Base-by-base conservation (phyloP, 2,797 vertebrate species). In the Echeneis naucrates region DNA sequence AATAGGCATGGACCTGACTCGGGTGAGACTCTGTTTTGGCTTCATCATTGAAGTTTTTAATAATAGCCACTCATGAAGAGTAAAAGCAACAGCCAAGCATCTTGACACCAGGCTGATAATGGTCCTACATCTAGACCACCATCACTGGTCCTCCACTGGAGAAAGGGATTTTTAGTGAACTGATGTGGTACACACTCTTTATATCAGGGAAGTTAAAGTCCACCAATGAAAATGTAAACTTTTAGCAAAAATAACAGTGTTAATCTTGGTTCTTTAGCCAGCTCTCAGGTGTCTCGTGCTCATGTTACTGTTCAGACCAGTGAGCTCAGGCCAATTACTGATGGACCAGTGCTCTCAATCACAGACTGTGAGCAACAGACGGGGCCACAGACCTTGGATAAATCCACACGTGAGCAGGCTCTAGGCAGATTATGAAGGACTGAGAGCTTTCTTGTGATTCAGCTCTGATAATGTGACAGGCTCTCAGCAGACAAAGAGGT, bases 1-100 rank as follows among this genome's bases (percentile, higher is more conserved):
- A 80, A 95, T 97, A 57, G 97, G 96, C 81, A 98, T 98, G 97
- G 96, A 98, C 83, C 90, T 97, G 83, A 97, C 96, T 67, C 94
- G 95, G 94, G 96, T 97, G 96, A 4, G 91, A 19, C 13, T 21
- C 17, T 12, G 44, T 3, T 23, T 14, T 38, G 27, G 4, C n/a
- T 33, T 42, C 13, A 33, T 11, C 37, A 1, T 33, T 50, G 14
- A 44, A 11, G 7, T 9, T 50, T 50, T 38, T 10, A 16, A 26
- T 38, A 13, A 10, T 8, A 4, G 16, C n/a, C n/a, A n/a, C n/a
- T n/a, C n/a, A 12, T 52, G 19, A 53, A 53, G 21, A 66, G n/a
- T n/a, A 38, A 14, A 26, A 44, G 1, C 5, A 5, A 6, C 38
- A 2, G 14, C 38, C 14, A 38, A 38, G 13, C 37, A 4, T 38